Base-by-base conservation (phyloP, 2,797 vertebrate genomes). In the Rhinella marina region DNA sequence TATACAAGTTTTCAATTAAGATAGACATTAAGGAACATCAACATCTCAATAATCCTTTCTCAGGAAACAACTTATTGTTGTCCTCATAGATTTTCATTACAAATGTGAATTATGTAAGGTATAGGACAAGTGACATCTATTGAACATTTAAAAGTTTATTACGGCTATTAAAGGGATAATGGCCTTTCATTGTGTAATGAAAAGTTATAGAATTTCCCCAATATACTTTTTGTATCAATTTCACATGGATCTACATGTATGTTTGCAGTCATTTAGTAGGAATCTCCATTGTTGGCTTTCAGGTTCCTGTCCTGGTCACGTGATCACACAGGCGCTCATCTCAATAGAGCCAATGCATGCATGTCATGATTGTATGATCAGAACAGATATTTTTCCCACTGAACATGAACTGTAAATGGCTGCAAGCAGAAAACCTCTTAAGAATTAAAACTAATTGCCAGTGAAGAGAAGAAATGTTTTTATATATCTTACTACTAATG, bases 1-100 rank as follows among this genome's bases (percentile, higher is more conserved):
- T 62, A 6, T 66, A 81, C 66, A 59, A 76, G 79, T 82, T 82
- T 75, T 86, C 66, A 77, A 82, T 77, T 87, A 86, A 80, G 50
- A 86, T 76, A 66, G 32, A 82, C 59, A 86, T 75, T 82, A 82
- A 66, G 66, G 81, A 78, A 68, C 56, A 80, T 70, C 50, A 78
- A 17, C 25, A 66, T 66, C 61, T 77, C 25, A 83, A 64, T 77
- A 77, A 87, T 61, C 59, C 29, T 81, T 61, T 75, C n/a, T 25
- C 29, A 23, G 56, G 29, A 52, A 16, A 12, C 72, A 77, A 48
- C 48, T 62, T 80, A 57, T 61, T 75, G 57, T 81, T 62, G 12
- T 25, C 5, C 21, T 27, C 16, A n/a, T 21, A 73, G 12, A 73
- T 59, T 75, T 61, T 81, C 54, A 61, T 59, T 83, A 21, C 27